Percentiles rank a stretch among this genome's conserved stretches.
phyloP scores from a whole-genome alignment of 2,797 vertebrate species.

The Hyperoplus lanceolatus region DNA sequence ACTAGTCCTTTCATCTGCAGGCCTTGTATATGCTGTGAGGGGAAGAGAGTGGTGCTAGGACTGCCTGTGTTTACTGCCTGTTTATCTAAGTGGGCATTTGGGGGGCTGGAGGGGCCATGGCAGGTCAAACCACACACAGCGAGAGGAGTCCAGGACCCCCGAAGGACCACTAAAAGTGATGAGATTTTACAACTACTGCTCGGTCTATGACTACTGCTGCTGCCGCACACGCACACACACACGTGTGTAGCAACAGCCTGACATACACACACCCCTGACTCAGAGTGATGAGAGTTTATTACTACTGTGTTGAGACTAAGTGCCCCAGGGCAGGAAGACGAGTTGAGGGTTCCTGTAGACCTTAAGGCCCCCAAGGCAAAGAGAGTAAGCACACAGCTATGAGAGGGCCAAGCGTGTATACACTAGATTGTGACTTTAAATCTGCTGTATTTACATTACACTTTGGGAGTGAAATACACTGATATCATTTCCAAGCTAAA shows the following conservation, averaged over 20 bases:
- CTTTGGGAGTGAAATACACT: conserved; percentile 24
- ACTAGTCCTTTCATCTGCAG: conserved; percentile 81
- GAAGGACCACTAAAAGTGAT: conserved; percentile 82
- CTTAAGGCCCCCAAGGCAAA: conserved; percentile 68
- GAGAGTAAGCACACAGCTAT: conserved; percentile 47
- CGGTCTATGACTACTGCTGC: conserved; percentile 75
- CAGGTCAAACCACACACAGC: conserved; percentile 86
- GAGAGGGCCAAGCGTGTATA: conserved; percentile 50
- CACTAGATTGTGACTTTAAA: conserved; percentile 48
- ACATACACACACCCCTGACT: conserved; percentile 69
- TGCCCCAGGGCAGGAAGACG: conserved; percentile 70
- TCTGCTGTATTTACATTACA: conserved; percentile 42
- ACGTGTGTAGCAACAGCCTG: conserved; percentile 51
- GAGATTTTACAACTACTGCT: conserved; percentile 83
- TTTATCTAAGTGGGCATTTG: conserved; percentile 85
- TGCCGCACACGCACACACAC: conserved; percentile 34
- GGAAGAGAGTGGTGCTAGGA: conserved; percentile 73
- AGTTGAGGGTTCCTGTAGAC: conserved; percentile 72
- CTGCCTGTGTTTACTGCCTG: conserved; percentile 84
- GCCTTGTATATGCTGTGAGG: conserved; percentile 78
- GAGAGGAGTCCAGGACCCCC: conserved; percentile 79
- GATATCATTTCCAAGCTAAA: conserved; percentile 11
- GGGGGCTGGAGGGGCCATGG: conserved; percentile 64
- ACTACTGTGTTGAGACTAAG: conserved; percentile 83
- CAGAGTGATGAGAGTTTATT: conserved; percentile 83